Evolutionary conservation across 1,140 invertebrate species (phyloP).

Genomic region (Drosophila sechellia): DNA sequence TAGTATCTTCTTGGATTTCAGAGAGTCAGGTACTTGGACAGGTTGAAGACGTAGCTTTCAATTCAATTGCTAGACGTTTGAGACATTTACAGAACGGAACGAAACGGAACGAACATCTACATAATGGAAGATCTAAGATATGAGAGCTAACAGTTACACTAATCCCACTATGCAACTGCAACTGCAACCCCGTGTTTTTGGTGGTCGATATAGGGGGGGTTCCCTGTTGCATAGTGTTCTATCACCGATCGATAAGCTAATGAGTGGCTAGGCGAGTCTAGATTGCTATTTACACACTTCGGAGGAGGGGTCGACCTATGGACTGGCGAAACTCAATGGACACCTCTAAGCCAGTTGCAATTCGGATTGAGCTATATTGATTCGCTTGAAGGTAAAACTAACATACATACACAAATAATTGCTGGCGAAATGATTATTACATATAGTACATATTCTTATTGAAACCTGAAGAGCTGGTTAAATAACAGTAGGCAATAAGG

Average conservation of each 20-base stretch:
- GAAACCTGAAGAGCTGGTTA: not conserved
- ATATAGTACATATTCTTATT: too few species aligned
- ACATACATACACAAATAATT: too few species aligned
- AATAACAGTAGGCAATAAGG: not conserved
- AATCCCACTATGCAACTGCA: constrained; percentile 33
- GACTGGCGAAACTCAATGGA: not conserved
- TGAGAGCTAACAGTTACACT: constrained; percentile 58
- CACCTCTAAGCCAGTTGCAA: not conserved
- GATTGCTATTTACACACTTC: constrained; percentile 22
- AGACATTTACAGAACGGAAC: constrained; percentile 45
- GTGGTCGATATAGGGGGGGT: not conserved
- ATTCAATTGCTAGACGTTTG: constrained; percentile 35
- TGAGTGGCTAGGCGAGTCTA: constrained; percentile 27
- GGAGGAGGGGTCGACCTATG: not conserved
- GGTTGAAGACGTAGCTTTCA: constrained; percentile 75
- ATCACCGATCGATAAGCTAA: constrained; percentile 60
- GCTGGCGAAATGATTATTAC: too few species aligned
- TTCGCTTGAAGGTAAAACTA: too few species aligned
- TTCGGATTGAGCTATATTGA: too few species aligned
- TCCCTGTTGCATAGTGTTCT: constrained; percentile 44
- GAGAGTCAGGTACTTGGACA: constrained; percentile 74
- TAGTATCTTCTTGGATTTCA: constrained; percentile 19
- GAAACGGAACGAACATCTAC: constrained; percentile 25
- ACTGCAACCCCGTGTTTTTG: too few species aligned
- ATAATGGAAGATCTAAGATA: constrained; percentile 78